phyloP scores from a whole-genome alignment of 2,113 vertebrate genomes.

The Cebidichthys violaceus region DNA sequence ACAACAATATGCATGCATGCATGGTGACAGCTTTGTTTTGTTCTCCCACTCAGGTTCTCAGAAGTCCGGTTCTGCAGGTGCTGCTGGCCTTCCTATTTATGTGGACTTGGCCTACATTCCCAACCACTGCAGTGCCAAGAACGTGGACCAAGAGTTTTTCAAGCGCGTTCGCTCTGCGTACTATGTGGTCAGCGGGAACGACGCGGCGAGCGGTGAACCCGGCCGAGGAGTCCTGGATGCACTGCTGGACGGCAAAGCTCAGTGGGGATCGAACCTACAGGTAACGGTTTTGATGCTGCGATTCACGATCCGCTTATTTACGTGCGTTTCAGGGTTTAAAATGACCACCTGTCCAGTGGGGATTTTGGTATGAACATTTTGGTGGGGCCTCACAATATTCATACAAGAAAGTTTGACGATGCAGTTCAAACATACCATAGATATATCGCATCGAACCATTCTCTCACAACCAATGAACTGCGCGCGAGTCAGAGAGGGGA shows the following conservation, averaged over 20 bases:
- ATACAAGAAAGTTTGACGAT: too few relatives aligned
- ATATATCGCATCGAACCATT: too few relatives aligned
- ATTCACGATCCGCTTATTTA: background rate
- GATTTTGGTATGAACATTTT: too few relatives aligned
- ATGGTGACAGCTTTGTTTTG: conserved; percentile 7
- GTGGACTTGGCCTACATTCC: conserved; percentile 98
- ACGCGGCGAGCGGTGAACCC: conserved; percentile 90
- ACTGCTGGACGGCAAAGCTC: conserved; percentile 94
- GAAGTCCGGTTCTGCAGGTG: conserved; percentile 77
- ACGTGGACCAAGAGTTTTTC: conserved; percentile 97
- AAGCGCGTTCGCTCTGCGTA: conserved; percentile 93
- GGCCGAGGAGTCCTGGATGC: conserved; percentile 93
- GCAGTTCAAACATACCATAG: too few relatives aligned
- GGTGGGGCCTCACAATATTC: too few relatives aligned
- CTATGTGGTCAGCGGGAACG: conserved; percentile 97
- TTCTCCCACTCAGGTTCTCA: conserved; percentile 68
- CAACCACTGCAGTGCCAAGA: conserved; percentile 98
- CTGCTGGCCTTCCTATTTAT: conserved; percentile 89
- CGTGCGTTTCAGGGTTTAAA: too few relatives aligned
- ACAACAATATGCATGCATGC: background rate
- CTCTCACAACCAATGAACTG: too few relatives aligned
- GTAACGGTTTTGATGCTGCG: conserved; percentile 71
- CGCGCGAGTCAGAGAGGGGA: too few relatives aligned
- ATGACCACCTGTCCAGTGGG: too few relatives aligned
- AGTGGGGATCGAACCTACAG: conserved; percentile 98